phyloP scores from a whole-genome alignment of 2,113 vertebrate genomes.

The Brachyistius frenatus region DNA sequence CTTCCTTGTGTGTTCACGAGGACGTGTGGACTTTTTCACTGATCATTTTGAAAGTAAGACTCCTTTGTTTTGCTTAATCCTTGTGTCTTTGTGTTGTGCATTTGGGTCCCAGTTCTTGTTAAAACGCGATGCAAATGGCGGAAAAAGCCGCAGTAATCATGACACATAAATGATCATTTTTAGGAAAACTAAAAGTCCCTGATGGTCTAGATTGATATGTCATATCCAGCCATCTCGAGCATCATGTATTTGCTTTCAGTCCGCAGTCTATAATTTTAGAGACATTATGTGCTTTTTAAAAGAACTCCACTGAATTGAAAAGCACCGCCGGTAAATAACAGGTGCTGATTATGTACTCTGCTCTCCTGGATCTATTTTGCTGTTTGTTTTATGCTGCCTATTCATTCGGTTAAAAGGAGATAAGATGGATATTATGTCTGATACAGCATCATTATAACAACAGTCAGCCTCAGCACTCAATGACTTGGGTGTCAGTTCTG shows the following conservation, averaged over 20 bases:
- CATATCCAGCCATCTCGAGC: neutral
- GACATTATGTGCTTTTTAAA: conserved; percentile 10
- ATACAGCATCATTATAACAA: neutral
- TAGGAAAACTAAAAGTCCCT: no score
- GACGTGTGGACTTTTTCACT: no score
- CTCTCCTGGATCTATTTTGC: neutral
- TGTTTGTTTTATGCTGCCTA: neutral
- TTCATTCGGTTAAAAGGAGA: neutral
- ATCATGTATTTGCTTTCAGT: no score
- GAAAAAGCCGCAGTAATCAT: no score
- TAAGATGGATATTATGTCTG: neutral
- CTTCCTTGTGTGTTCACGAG: no score
- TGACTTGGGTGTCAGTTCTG: conserved; percentile 1
- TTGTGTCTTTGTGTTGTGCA: no score
- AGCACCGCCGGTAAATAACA: neutral
- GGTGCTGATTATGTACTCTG: neutral
- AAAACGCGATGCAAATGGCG: no score
- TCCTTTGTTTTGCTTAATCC: no score
- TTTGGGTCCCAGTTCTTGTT: no score
- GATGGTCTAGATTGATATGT: no score
- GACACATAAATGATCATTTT: no score
- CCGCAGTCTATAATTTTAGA: neutral
- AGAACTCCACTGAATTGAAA: neutral
- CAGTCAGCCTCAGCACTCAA: neutral
- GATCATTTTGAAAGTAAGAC: no score